Conservation (phyloP, 2,113 vertebrate genomes). For the Mungos mungo region DNA sequence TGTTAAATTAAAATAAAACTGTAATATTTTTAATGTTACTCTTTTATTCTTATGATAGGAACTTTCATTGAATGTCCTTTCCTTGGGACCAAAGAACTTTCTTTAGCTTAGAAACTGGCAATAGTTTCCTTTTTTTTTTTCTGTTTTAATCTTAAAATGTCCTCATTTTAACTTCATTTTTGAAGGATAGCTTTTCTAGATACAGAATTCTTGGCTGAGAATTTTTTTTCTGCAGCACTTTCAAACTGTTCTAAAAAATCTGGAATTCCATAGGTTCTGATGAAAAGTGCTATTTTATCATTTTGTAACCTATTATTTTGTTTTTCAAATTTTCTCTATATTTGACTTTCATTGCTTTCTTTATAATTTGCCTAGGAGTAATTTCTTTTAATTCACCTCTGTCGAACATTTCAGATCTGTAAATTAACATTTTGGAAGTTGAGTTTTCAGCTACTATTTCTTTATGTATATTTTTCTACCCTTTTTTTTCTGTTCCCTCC, state of each 20-base stretch:
- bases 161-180: neutral
- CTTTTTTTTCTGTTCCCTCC: neutral
- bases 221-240: neutral
- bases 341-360: neutral
- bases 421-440: neutral
- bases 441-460: neutral
- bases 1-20: neutral
- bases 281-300: neutral
- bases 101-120: neutral
- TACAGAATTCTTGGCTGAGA: neutral
- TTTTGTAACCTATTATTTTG: neutral
- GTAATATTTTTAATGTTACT: neutral
- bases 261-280: neutral
- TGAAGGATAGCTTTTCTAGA: neutral
- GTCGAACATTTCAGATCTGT: neutral
- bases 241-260: neutral
- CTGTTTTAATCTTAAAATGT: neutral
- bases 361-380: neutral
- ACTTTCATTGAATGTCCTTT: neutral
- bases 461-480: neutral
- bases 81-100: neutral
- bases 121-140: neutral
- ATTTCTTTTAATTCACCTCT: neutral
- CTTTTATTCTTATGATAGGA: neutral
- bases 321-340: neutral